Conservation (phyloP, 2,797 vertebrate genomes). For the Chelon labrosus region DNA sequence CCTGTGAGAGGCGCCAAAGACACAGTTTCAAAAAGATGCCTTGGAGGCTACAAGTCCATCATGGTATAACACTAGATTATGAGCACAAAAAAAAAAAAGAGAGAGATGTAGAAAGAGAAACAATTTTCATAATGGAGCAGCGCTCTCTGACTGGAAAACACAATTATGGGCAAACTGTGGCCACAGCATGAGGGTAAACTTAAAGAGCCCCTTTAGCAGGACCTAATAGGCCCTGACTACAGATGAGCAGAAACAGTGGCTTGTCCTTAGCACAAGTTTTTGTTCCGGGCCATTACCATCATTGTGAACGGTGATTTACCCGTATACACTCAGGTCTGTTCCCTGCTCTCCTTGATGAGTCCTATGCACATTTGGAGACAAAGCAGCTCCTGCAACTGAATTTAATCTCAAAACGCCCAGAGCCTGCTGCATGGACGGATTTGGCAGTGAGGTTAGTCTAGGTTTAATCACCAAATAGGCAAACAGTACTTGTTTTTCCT, state of each 20-base stretch:
- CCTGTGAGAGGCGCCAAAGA: conserved; percentile 81
- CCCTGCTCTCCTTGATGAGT: conserved; percentile 39
- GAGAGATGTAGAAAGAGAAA: conserved; percentile 64
- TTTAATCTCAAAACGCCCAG: neutral
- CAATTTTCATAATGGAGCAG: conserved; percentile 76
- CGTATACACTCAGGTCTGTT: conserved; percentile 39
- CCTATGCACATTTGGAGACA: conserved; percentile 23
- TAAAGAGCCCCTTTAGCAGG: conserved; percentile 66
- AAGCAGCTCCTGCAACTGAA: conserved; percentile 10
- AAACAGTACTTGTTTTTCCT: neutral
- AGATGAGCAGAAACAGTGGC: conserved; percentile 56
- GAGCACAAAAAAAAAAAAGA: neutral
- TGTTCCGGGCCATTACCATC: conserved; percentile 62
- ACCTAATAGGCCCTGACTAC: conserved; percentile 64
- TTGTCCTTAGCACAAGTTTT: conserved; percentile 56
- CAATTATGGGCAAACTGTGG: conserved; percentile 73
- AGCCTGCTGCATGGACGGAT: conserved; percentile 6
- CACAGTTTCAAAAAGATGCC: conserved; percentile 53
- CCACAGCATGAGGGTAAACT: conserved; percentile 64
- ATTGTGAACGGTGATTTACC: conserved; percentile 53
- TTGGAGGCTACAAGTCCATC: conserved; percentile 16
- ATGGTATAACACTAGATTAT: conserved; percentile 48
- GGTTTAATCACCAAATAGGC: neutral
- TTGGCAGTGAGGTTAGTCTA: neutral
- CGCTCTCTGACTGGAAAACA: conserved; percentile 73